Evolutionary conservation across 2,888 invertebrate genomes (phyloP).

Genomic region (Beris morrisii): DNA sequence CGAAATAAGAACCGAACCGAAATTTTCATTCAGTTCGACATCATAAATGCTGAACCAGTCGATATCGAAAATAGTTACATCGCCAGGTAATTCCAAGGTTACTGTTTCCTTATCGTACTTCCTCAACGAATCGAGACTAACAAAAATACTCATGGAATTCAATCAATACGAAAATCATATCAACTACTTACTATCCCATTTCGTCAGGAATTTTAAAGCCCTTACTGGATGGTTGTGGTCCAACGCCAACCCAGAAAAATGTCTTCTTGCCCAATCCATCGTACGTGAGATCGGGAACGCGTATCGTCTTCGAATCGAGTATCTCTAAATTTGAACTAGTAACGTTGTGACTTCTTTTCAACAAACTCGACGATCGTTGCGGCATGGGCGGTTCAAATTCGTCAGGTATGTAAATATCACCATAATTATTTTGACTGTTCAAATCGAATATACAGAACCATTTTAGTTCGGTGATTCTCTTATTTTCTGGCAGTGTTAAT

Average conservation of each 20-base stretch:
- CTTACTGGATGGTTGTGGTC: conserved; percentile 81
- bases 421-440: conserved; percentile 82
- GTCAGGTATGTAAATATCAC: conserved; percentile 86
- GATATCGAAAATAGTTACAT: conserved; percentile 76
- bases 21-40: conserved; percentile 66
- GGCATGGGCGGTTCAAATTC: conserved; percentile 84
- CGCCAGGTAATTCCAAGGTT: conserved; percentile 76
- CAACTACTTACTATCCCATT: conserved; percentile 82
- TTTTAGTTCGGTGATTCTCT: conserved; percentile 82
- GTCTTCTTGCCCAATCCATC: conserved; percentile 76
- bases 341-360: conserved; percentile 66
- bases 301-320: conserved; percentile 78
- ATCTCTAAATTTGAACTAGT: conserved; percentile 73
- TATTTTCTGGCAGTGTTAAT: conserved; percentile 78
- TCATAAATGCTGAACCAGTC: conserved; percentile 86
- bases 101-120: conserved; percentile 74
- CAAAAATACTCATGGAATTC: conserved; percentile 2
- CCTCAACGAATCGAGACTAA: conserved; percentile 77
- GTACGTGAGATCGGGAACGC: conserved; percentile 74
- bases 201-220: conserved; percentile 86
- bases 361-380: conserved; percentile 61
- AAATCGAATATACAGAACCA: conserved; percentile 91
- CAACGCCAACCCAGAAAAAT: conserved; percentile 87
- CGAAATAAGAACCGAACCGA: conserved; percentile 75
- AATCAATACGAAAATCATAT: background rate